Conservation (phyloP, 2,113 vertebrate species). For the Crotophaga sulcirostris region DNA sequence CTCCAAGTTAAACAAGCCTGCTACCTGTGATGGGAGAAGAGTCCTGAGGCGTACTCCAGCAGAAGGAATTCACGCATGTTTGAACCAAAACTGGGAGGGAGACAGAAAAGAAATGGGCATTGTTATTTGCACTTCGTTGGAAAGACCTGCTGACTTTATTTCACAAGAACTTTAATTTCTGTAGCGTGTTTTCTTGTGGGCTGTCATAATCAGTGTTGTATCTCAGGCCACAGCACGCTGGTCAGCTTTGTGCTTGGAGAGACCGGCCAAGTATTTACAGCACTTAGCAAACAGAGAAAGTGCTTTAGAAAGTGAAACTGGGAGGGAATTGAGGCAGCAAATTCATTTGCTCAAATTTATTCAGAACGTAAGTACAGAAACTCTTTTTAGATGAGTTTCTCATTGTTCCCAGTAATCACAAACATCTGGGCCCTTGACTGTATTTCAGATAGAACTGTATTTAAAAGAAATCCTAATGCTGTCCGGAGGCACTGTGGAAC, state of each 20-base stretch:
- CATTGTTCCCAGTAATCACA: neutral
- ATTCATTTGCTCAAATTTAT: neutral
- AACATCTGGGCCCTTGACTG: neutral
- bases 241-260: neutral
- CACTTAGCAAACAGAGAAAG: neutral
- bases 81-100: conserved; percentile 86
- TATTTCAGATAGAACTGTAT: neutral
- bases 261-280: neutral
- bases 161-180: neutral
- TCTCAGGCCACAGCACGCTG: neutral
- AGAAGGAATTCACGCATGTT: conserved; percentile 97
- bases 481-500: neutral
- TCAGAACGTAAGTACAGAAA: neutral
- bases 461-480: neutral
- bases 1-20: neutral
- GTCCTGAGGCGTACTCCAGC: conserved; percentile 92
- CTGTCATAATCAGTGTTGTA: neutral
- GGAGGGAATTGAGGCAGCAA: neutral
- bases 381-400: neutral
- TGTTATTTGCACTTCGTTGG: neutral
- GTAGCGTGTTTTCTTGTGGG: neutral
- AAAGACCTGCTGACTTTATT: neutral
- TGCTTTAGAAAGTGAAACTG: neutral
- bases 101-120: neutral
- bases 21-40: conserved; percentile 96